Evolutionary conservation across 92 coral and sea anemone species (phyloP), one percentile per base, ranked within the genome.

Genomic region (Palythoa grandiflora): DNA sequence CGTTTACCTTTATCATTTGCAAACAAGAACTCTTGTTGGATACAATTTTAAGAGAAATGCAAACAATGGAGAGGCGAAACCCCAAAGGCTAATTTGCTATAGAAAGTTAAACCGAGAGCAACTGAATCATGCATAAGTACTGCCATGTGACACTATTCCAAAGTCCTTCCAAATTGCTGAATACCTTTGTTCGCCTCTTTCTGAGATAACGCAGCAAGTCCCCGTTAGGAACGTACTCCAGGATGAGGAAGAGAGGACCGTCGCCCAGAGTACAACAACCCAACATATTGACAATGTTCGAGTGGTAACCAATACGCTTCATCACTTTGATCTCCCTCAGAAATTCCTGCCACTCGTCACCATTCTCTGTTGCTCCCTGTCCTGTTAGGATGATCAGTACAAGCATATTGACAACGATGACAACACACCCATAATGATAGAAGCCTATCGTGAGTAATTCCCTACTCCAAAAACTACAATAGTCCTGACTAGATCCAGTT

Each of bases 281-380:
- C 79, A 75, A 48, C 61, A 75, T 75, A 39, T 75, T 75, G 14
- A 75, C 79, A 36, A 75, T 75, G 79, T 75, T 75, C 53, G 79
- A 48, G 55, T 75, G 79, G 35, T 75, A 75, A 0, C 79, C 79
- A 51, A 75, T 75, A 48, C 79, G 79, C 61, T 75, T 75, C 79
- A 75, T 75, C 15, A 75, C 37, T 50, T 75, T 75, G 57, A 75
- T 75, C 59, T 75, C 79, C 59, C 55, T 40, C 59, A 75, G 79
- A 47, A 75, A 75, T 50, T 75, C 79, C 28, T 75, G 79, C 79
- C 79, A 75, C 79, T 40, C 57, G 36, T 75, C 79, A 44, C 79
- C 48, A 50, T 17, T 17, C 60, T 75, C 79, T 21, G 50, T 44
- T 8, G 3, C 79, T n/a, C 20, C 79, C 21, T 21, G 35, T 48